A percentile compares a stretch with the other conserved stretches of the same genome.
Conservation (phyloP, 2,113 vertebrate genomes). For the Malurus melanocephalus region DNA sequence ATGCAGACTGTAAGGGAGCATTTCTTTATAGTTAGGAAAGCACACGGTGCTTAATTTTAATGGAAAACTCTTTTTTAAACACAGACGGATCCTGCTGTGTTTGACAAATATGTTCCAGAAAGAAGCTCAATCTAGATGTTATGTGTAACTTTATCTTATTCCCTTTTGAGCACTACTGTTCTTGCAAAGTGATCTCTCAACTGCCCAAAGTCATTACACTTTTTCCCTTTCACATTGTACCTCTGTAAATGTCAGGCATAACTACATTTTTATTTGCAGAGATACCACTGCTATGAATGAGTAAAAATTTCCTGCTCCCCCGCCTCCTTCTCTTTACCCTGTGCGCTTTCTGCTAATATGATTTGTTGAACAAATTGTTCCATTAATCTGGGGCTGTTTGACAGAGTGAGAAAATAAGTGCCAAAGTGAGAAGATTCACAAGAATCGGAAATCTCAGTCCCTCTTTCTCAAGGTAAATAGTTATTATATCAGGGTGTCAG, state of each 20-base stretch:
- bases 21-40: constrained; percentile 44
- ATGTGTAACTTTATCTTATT: constrained; percentile 83
- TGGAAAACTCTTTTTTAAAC: constrained; percentile 63
- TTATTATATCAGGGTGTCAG: constrained; percentile 93
- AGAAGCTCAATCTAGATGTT: constrained; percentile 74
- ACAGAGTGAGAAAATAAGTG: constrained; percentile 88
- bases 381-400: constrained; percentile 89
- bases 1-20: constrained; percentile 19
- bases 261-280: constrained; percentile 93
- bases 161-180: constrained; percentile 76
- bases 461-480: constrained; percentile 96
- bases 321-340: constrained; percentile 81
- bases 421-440: constrained; percentile 82
- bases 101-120: constrained; percentile 77
- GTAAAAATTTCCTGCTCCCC: constrained; percentile 77
- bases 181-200: constrained; percentile 78
- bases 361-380: constrained; percentile 94
- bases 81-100: constrained; percentile 65
- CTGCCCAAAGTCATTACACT: constrained; percentile 86
- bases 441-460: constrained; percentile 84
- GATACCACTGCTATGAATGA: constrained; percentile 83
- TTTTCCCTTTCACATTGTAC: constrained; percentile 81
- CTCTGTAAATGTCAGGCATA: constrained; percentile 92
- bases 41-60: constrained; percentile 68
- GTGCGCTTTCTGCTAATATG: constrained; percentile 88